These are phyloP conservation scores for Argynnis bischoffii DNA, from an alignment of 2,888 invertebrate species.

Conservation along the genomic window DNA sequence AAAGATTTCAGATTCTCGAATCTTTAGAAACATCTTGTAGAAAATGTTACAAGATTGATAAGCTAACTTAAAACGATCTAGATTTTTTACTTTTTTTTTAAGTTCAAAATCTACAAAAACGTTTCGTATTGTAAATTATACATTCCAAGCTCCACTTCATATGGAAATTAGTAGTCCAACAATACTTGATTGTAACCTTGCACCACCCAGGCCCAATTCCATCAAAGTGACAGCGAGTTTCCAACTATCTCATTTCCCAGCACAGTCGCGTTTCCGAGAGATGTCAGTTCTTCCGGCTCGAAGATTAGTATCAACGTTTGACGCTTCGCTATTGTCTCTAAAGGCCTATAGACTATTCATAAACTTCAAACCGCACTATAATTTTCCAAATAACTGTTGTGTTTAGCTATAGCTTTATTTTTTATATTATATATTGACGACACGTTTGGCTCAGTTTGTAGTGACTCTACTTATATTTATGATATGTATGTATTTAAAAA, in stretches of 20 bases:
- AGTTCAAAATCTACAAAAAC: too few species aligned
- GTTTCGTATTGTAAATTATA: too few species aligned
- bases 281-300: slow-evolving; percentile 78
- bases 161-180: not conserved
- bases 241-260: slow-evolving; percentile 81
- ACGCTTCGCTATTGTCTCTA: slow-evolving; percentile 73
- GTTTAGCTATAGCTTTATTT: not conserved
- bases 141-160: not conserved
- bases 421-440: not conserved
- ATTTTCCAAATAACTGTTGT: slow-evolving; percentile 7
- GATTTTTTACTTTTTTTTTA: too few species aligned
- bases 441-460: too few species aligned
- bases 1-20: slow-evolving; percentile 27
- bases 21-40: not conserved
- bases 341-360: slow-evolving; percentile 67
- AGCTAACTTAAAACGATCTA: not conserved
- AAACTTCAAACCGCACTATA: slow-evolving; percentile 31
- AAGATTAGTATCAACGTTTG: slow-evolving; percentile 80
- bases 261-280: slow-evolving; percentile 79
- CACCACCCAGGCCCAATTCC: slow-evolving; percentile 58
- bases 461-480: too few species aligned
- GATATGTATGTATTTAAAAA: too few species aligned
- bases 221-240: slow-evolving; percentile 62
- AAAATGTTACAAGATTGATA: slow-evolving; percentile 9
- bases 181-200: slow-evolving; percentile 36